phyloP scores from a whole-genome alignment of 1,140 invertebrate genomes.

The Rhizoglyphus robini region DNA sequence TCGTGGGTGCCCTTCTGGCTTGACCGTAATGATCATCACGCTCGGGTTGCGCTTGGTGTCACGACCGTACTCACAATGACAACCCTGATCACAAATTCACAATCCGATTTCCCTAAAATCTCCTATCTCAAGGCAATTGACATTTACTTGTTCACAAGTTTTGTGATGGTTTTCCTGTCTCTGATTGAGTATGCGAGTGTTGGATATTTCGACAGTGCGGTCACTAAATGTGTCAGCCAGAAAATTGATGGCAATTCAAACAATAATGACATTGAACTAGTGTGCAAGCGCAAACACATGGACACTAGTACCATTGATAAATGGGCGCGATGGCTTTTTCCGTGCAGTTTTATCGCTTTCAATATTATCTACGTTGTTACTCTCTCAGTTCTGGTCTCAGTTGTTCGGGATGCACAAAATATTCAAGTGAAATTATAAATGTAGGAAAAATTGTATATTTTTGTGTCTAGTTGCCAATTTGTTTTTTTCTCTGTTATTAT shows the following conservation, averaged over 20 bases:
- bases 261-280: no score
- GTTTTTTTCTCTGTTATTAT: no score
- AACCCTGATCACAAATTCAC: constrained; percentile 33
- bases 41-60: constrained; percentile 32
- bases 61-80: constrained; percentile 34
- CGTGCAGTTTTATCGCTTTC: neutral
- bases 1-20: constrained; percentile 32
- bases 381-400: no score
- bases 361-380: constrained; percentile 9
- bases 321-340: neutral
- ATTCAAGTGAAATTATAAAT: no score
- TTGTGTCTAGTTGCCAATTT: no score
- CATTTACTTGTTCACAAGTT: constrained; percentile 32
- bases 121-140: constrained; percentile 33
- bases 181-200: constrained; percentile 28
- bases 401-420: no score
- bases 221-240: no score
- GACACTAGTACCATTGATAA: neutral
- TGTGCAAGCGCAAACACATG: neutral
- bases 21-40: constrained; percentile 31
- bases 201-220: constrained; percentile 26
- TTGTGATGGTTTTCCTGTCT: constrained; percentile 31
- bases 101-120: constrained; percentile 33
- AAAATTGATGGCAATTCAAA: no score
- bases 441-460: no score